These are phyloP conservation scores for Epinotia bilunana DNA, from an alignment of 2,888 invertebrate genomes.

Conservation along the genomic window DNA sequence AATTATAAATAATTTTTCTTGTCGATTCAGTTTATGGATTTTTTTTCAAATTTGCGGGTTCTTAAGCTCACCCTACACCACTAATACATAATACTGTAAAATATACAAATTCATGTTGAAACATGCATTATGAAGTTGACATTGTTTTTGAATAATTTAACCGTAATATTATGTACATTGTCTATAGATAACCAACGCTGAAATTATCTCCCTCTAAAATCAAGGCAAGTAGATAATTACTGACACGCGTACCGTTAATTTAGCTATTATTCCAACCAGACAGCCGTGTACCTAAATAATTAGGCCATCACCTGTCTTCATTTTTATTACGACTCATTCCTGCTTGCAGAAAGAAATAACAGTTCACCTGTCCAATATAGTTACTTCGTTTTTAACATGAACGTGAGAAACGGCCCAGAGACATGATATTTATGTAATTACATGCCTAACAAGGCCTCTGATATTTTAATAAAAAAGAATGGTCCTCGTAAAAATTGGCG, in stretches of 20 bases:
- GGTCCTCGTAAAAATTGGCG: neutral
- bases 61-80: too few species aligned
- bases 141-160: neutral
- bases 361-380: neutral
- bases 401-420: neutral
- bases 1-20: too few species aligned
- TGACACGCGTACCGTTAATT: neutral
- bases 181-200: neutral
- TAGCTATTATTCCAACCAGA: neutral
- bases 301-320: slow-evolving; percentile 8
- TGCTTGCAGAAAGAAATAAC: neutral
- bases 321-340: neutral
- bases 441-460: neutral
- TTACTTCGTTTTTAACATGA: neutral
- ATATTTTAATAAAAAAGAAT: neutral
- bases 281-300: slow-evolving; percentile 23
- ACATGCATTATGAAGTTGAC: slow-evolving; percentile 10
- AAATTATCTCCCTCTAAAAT: slow-evolving; percentile 5
- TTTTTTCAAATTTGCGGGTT: too few species aligned
- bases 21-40: too few species aligned
- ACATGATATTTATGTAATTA: neutral
- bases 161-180: too few species aligned
- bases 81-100: too few species aligned
- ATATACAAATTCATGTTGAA: neutral
- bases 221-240: neutral